Percentiles rank a stretch among this genome's conserved stretches.
These are phyloP conservation scores for Eurytoma californica DNA, from an alignment of 2,888 invertebrate genomes.

Conservation along the genomic window DNA sequence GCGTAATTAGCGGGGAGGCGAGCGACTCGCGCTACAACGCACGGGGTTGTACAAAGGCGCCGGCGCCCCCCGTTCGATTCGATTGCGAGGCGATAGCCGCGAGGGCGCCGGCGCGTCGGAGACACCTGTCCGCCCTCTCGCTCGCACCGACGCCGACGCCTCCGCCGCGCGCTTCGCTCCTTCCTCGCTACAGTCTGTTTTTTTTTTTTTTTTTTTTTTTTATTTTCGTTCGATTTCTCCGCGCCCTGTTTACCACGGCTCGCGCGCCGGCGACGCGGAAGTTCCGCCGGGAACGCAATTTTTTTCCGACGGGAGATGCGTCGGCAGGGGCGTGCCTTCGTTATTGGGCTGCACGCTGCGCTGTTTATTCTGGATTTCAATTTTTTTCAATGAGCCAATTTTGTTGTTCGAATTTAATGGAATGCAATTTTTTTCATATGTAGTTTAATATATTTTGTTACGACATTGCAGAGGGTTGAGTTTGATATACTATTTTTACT, in stretches of 20 bases:
- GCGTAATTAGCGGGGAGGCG: background rate
- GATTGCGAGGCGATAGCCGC: conserved; percentile 34
- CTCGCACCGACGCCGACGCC: conserved; percentile 6
- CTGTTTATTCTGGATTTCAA: no score
- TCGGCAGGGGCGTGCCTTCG: background rate
- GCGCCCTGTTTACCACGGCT: background rate
- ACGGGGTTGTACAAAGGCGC: background rate
- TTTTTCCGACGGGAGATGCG: no score
- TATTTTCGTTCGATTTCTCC: background rate
- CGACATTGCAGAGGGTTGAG: no score
- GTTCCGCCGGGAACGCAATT: background rate
- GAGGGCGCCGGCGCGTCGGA: conserved; percentile 19
- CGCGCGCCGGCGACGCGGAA: background rate
- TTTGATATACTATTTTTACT: no score
- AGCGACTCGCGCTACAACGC: background rate
- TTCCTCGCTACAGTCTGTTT: background rate
- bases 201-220: background rate
- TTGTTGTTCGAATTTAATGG: no score
- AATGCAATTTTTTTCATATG: no score
- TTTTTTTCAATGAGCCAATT: no score
- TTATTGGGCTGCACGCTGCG: background rate
- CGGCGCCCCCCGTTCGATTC: conserved; percentile 32
- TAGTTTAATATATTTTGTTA: no score
- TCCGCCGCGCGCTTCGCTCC: background rate
- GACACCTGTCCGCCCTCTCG: conserved; percentile 30